Evolutionary conservation across 2,888 invertebrate genomes (phyloP).

Genomic region (Scaptomyza reducta): DNA sequence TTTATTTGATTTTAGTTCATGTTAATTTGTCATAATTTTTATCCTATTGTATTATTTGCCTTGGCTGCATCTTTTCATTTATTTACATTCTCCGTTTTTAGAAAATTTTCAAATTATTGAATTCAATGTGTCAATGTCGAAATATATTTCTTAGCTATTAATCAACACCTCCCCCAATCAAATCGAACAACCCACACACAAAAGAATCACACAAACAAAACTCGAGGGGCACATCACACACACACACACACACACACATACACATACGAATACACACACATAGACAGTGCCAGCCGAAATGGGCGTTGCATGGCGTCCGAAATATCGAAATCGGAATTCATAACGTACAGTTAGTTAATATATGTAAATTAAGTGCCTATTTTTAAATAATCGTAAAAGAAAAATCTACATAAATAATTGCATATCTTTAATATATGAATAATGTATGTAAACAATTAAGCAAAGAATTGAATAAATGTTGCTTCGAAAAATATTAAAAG

Average conservation of each 20-base stretch:
- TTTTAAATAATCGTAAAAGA: slow-evolving; percentile 55
- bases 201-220: slow-evolving; percentile 35
- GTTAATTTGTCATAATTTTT: slow-evolving; percentile 72
- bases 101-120: slow-evolving; percentile 66
- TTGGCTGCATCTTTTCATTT: slow-evolving; percentile 38
- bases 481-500: slow-evolving; percentile 51
- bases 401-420: slow-evolving; percentile 56
- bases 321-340: slow-evolving; percentile 63
- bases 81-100: slow-evolving; percentile 33
- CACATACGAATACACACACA: slow-evolving; percentile 32
- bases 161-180: slow-evolving; percentile 36
- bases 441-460: slow-evolving; percentile 68
- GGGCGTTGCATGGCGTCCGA: slow-evolving; percentile 40
- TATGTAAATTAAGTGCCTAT: slow-evolving; percentile 78
- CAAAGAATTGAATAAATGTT: slow-evolving; percentile 77
- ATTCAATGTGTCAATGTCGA: slow-evolving; percentile 80
- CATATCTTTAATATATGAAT: slow-evolving; percentile 59
- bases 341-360: slow-evolving; percentile 76
- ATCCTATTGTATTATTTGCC: slow-evolving; percentile 55
- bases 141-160: slow-evolving; percentile 70
- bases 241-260: slow-evolving; percentile 32
- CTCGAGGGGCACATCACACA: slow-evolving; percentile 58
- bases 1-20: slow-evolving; percentile 72
- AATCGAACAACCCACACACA: slow-evolving; percentile 46
- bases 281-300: slow-evolving; percentile 54